Evolutionary conservation across 2,797 vertebrate genomes (phyloP), one percentile per base, ranked within the genome.

Genomic region (Fistularia tabacaria): DNA sequence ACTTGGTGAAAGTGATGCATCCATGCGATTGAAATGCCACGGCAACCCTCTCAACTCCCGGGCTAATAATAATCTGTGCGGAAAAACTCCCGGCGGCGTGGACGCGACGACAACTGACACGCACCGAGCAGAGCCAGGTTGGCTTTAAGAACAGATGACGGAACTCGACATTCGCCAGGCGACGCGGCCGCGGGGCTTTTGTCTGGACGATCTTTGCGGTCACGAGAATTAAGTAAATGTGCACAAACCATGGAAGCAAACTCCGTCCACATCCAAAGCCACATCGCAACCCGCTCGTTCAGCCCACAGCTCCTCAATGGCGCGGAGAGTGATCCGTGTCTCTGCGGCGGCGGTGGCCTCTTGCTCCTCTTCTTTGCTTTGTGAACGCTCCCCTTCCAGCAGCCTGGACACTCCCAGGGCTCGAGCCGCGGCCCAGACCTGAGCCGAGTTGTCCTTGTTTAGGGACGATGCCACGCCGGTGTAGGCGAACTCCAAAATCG

Each of bases 401-500:
- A 92, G 44, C 61, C 80, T 73, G 5, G 60, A 53, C 6, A 79
- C 76, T 10, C 62, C 80, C 40, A 92, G 55, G 0, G 58, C 51
- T 8, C 60, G 36, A 61, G 89, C 90, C 43, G 87, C 82, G 7
- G 62, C 66, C 46, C 61, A 69, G 63, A 88, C 69, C 14, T 49
- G 59, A 4, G 25, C 46, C 1, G 67, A 3, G 3, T 8, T 72
- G 9, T 69, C 60, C 46, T 59, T 64, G 36, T 57, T 81, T 10
- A 85, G 49, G 57, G 62, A 59, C 12, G 43, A 39, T 10, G 86
- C 53, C 14, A 14, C 51, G 9, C 91, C 90, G 15, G 84, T 87
- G 73, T 92, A 92, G 46, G 89, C 89, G 66, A 92, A 91, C 47
- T 90, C 81, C 55, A 91, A 14, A 13, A 92, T 62, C 5, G 83